Conservation (phyloP, 2,888 invertebrate genomes). For the Blera fallax region DNA sequence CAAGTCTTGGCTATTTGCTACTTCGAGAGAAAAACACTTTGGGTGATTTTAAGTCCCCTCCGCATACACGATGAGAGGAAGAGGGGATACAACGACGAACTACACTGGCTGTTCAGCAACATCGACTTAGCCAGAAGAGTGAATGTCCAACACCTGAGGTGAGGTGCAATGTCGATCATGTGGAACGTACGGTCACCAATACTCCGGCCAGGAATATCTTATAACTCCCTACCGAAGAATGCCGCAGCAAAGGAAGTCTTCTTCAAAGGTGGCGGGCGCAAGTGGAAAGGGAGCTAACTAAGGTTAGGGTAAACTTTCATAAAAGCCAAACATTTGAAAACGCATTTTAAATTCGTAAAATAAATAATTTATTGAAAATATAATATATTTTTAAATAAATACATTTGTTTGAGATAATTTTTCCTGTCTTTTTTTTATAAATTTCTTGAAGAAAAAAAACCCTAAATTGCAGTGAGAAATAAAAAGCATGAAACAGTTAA, state of each 20-base stretch:
- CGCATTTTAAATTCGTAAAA: conserved; percentile 35
- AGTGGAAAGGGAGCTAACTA: background rate
- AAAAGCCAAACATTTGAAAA: background rate
- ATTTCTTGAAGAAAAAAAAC: conserved; percentile 6
- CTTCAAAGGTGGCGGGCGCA: background rate
- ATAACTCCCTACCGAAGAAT: background rate
- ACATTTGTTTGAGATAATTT: conserved; percentile 21
- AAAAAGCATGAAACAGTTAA: background rate
- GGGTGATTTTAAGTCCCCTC: too few relatives aligned
- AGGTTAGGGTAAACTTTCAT: background rate
- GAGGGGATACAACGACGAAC: too few relatives aligned
- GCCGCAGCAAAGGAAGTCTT: background rate
- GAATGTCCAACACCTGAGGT: background rate
- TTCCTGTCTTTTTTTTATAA: conserved; percentile 6
- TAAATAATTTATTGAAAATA: conserved; percentile 65
- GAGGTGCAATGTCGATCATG: too few relatives aligned
- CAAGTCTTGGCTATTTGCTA: too few relatives aligned
- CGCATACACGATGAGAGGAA: too few relatives aligned
- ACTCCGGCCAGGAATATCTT: background rate
- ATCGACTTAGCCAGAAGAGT: too few relatives aligned
- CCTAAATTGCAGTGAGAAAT: conserved; percentile 6
- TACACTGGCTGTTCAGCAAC: too few relatives aligned
- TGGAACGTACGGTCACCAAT: too few relatives aligned
- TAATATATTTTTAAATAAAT: conserved; percentile 15
- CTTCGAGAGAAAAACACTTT: too few relatives aligned